Percentiles rank a stretch among this genome's conserved stretches.
Evolutionary conservation across 2,113 vertebrate species (phyloP).

Genomic region (Pimephales promelas): DNA sequence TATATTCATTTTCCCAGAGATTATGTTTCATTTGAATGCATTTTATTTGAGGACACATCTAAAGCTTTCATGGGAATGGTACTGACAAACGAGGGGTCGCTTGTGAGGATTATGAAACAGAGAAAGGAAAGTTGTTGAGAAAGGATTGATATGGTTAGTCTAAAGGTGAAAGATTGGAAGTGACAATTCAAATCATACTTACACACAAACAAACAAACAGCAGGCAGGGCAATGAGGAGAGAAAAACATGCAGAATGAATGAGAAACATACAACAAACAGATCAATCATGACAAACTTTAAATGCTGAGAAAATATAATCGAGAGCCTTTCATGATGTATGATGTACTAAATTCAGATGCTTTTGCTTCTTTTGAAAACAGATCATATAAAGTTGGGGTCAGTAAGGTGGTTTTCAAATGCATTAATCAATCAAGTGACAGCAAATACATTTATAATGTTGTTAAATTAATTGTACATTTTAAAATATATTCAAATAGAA

Average conservation of each 20-base stretch:
- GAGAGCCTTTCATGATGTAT: neutral
- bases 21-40: neutral
- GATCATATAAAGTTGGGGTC: too few species aligned
- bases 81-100: neutral
- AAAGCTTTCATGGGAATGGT: neutral
- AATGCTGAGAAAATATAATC: neutral
- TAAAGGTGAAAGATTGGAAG: neutral
- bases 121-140: neutral
- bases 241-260: conserved; percentile 33
- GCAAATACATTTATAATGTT: too few species aligned
- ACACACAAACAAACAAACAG: conserved; percentile 45
- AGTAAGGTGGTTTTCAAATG: too few species aligned
- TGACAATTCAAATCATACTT: conserved; percentile 34
- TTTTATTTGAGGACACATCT: neutral
- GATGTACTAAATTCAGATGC: neutral
- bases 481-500: too few species aligned
- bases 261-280: conserved; percentile 17
- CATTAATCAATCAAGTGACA: too few species aligned
- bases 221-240: conserved; percentile 28
- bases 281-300: neutral
- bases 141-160: neutral
- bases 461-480: too few species aligned
- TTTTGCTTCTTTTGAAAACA: too few species aligned
- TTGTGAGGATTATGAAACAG: neutral
- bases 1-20: neutral